phyloP scores from a whole-genome alignment of 1,140 invertebrate species.

The Drosophila kepulauana region DNA sequence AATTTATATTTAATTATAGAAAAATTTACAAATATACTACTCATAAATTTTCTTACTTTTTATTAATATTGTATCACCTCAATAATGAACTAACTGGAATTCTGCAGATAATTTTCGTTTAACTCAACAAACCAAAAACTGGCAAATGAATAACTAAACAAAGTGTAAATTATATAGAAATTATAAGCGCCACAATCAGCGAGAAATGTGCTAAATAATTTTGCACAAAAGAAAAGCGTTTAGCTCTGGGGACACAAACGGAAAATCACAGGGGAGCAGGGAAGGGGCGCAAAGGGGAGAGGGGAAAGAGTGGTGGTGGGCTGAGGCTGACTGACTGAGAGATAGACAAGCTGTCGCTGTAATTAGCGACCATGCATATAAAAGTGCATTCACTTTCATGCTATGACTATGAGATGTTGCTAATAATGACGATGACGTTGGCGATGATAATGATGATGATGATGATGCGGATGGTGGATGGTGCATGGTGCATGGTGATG shows the following conservation, averaged over 20 bases:
- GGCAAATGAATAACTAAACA: slow-evolving; percentile 13
- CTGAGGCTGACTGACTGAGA: slow-evolving; percentile 19
- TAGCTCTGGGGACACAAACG: slow-evolving; percentile 55
- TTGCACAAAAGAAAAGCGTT: slow-evolving; percentile 67
- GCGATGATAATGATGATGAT: background rate
- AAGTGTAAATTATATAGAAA: slow-evolving; percentile 20
- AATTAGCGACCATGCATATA: slow-evolving; percentile 80
- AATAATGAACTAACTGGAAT: slow-evolving; percentile 16
- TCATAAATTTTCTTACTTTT: no score
- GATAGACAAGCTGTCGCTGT: slow-evolving; percentile 78
- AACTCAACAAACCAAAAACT: background rate
- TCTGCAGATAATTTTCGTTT: slow-evolving; percentile 5
- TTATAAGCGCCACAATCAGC: slow-evolving; percentile 59
- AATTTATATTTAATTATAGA: no score
- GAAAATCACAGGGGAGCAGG: slow-evolving; percentile 3
- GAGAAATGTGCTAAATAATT: slow-evolving; percentile 68
- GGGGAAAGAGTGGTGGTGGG: background rate
- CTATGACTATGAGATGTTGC: slow-evolving; percentile 56
- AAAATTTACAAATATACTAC: no score
- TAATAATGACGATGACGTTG: slow-evolving; percentile 35
- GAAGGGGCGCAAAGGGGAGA: background rate
- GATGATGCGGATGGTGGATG: slow-evolving; percentile 3
- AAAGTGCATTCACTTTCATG: slow-evolving; percentile 82
- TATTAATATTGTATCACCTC: background rate
- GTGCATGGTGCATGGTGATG: background rate